Percentiles rank a stretch among this genome's conserved stretches.
Conservation (phyloP, 2,113 vertebrate species). For the Oryzias javanicus region DNA sequence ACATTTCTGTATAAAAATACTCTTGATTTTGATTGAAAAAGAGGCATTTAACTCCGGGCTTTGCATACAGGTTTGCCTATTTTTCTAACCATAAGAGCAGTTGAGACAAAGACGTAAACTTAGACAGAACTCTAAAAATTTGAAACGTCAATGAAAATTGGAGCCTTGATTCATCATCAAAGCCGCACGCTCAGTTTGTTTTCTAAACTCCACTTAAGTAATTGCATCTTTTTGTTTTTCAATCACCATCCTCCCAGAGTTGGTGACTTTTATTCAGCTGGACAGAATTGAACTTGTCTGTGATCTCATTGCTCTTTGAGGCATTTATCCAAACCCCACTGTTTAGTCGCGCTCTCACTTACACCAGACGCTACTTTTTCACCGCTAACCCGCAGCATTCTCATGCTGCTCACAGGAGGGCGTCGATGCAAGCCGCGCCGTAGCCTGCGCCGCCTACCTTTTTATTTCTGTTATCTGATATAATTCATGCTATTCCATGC, state of each 20-base stretch:
- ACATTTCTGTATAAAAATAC: no score
- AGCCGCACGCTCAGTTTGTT: background rate
- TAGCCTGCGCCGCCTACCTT: constrained; percentile 36
- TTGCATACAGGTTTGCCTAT: no score
- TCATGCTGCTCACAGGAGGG: constrained; percentile 59
- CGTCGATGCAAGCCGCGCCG: constrained; percentile 21
- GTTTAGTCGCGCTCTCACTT: constrained; percentile 45
- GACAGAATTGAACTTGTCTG: constrained; percentile 11
- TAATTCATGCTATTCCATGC: constrained; percentile 52
- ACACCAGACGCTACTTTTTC: constrained; percentile 39
- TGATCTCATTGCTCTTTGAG: constrained; percentile 31
- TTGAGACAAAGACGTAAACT: no score
- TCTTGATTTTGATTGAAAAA: no score
- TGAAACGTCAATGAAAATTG: background rate
- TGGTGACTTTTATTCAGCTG: constrained; percentile 18
- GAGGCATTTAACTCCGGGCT: no score
- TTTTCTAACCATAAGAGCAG: no score
- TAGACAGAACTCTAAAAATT: background rate
- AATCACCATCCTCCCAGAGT: background rate
- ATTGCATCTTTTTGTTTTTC: background rate
- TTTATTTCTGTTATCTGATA: constrained; percentile 59
- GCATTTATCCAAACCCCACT: constrained; percentile 24
- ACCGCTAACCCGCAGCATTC: constrained; percentile 34
- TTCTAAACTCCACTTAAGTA: background rate
- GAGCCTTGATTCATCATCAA: background rate